Evolutionary conservation across 2,888 invertebrate species (phyloP).

Genomic region (Agrotis clavis): DNA sequence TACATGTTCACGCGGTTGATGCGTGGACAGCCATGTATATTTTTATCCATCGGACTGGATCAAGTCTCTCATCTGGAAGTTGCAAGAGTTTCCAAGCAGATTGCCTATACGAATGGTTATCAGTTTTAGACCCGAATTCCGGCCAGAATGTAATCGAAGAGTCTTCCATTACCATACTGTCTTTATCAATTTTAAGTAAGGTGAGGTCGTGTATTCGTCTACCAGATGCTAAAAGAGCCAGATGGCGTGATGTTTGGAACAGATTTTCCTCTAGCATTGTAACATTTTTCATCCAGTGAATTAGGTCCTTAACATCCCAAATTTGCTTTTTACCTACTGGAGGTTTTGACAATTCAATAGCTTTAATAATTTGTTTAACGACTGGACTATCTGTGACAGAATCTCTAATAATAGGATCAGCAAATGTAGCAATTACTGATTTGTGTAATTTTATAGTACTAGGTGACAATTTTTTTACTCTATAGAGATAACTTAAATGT

Average conservation of each 20-base stretch:
- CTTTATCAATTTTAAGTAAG: neutral
- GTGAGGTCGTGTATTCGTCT: conserved; percentile 12
- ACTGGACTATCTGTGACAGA: neutral
- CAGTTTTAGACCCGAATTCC: conserved; percentile 7
- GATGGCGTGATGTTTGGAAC: conserved; percentile 12
- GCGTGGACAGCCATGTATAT: too few species aligned
- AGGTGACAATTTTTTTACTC: neutral
- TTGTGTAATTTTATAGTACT: too few species aligned
- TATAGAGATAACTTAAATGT: conserved; percentile 12
- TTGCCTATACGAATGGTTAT: neutral
- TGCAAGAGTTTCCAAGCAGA: conserved; percentile 12
- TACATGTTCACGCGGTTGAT: too few species aligned
- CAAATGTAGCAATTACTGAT: conserved; percentile 4
- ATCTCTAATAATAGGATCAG: neutral
- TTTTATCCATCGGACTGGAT: neutral
- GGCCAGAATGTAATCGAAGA: conserved; percentile 10
- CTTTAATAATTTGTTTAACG: conserved; percentile 3
- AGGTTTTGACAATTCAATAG: conserved; percentile 14
- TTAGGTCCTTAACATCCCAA: conserved; percentile 14
- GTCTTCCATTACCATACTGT: neutral
- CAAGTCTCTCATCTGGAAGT: neutral
- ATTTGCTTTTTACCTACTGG: neutral
- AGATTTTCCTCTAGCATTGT: neutral
- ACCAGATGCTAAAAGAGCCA: conserved; percentile 12
- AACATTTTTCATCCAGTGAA: neutral